Base-by-base conservation (phyloP, 2,888 invertebrate species). In the Caenorhabditis doughertyi region DNA sequence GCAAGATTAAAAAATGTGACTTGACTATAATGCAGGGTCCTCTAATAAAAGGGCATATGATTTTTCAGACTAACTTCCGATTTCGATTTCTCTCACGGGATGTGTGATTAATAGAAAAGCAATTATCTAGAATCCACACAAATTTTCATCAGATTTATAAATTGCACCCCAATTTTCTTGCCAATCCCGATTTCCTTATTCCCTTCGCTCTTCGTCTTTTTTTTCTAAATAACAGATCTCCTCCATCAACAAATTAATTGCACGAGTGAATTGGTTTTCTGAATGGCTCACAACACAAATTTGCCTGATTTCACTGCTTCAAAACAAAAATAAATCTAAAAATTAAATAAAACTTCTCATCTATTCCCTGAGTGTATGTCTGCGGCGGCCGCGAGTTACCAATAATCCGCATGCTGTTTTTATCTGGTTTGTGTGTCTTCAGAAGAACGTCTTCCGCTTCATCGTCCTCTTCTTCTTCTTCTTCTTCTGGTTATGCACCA, bases 341-440 rank as follows among this genome's bases (percentile, higher is more conserved):
- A 29, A 55, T 9, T 7, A 29, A 55, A 32, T 13, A 29, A n/a
- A 47, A 18, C 44, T 42, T 42, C 42, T 27, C 18, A 25, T 53
- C 35, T 27, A 25, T 44, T 53, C 27, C 51, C 71, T n/a, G n/a
- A n/a, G n/a, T n/a, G 72, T 39, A 39, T 60, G 71, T 60, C 44
- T 73, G 73, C 51, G 64, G 73, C 73, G 73, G 73, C 73, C 55
- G 73, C 72, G 72, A 42, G 42, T 62, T 18, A n/a, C 21, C 5
- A 13, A 60, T 73, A 73, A 73, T 73, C 68, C 60, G 80, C 80
- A 81, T 64, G 62, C 51, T 58, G n/a, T n/a, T 56, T 39, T 53
- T 47, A 74, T 74, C 65, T 74, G 60, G 64, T 81, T 81, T 73
- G 81, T 81, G 81, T 81, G 81, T 70, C 74, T 81, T 77, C 81